Base-by-base conservation (phyloP, 2,113 vertebrate genomes). In the Chaetodon auriga region DNA sequence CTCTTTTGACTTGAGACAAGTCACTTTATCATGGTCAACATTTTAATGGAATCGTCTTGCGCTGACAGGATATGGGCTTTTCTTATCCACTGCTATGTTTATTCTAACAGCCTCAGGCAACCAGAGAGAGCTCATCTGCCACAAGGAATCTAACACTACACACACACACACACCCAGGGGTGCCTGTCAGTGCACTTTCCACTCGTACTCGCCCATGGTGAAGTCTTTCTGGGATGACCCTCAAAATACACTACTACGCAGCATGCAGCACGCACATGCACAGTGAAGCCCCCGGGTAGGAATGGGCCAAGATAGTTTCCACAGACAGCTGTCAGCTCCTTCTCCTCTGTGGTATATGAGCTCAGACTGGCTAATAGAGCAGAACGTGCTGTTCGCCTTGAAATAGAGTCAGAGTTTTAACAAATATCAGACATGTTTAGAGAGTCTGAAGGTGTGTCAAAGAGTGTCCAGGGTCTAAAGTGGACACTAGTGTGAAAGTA, bases 91-190 rank as follows among this genome's bases (percentile, higher is more conserved):
- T 45, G 58, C 80, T 83, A 53, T 90, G 85, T 93, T 90, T 94
- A 84, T 89, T 88, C 83, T 38, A 60, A 77, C 72, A 85, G 86
- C 84, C 90, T 14, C 62, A 60, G 78, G 85, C 30, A 0, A 75
- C 66, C 51, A 23, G 46, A 65, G 72, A 65, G 89, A 87, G 79
- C 91, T 88, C 93, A 92, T 91, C 90, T 93, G 89, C 89, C 87
- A 92, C 83, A 75, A 91, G 83, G 89, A 87, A 87, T 86, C 53
- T 53, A 62, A 85, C 72, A 65, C 75, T 19, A 85, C 77, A 82
- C 72, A 80, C 55, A 64, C 25, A 77, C 64, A 68, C 80, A 70
- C 77, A 82, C 81, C 41, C 87, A 62, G 85, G 62, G 87, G 76
- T 84, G 87, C 69, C 89, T 87, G 88, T 87, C 87, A 89, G 87